These are phyloP conservation scores for Ailurus styani DNA, from an alignment of 2,113 vertebrate species.

Conservation along the genomic window DNA sequence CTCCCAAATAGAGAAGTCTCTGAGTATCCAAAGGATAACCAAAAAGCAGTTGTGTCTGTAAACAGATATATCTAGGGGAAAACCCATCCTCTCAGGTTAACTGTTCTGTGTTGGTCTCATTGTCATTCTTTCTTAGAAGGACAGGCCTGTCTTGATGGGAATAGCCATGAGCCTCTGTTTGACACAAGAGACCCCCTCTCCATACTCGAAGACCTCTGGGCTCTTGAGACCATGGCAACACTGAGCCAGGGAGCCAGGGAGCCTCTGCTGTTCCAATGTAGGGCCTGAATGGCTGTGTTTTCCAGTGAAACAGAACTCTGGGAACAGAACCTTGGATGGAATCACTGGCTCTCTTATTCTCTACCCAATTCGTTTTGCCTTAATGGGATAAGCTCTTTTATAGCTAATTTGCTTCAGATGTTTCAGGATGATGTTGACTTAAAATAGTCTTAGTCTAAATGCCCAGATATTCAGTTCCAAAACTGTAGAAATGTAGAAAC, in stretches of 20 bases:
- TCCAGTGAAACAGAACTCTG: background rate
- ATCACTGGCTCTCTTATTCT: background rate
- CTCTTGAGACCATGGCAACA: background rate
- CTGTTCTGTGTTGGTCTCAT: background rate
- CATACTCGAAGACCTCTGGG: background rate
- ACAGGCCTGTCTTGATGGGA: background rate
- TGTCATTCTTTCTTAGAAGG: background rate
- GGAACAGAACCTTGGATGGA: background rate
- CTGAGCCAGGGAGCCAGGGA: background rate
- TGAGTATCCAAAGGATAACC: background rate
- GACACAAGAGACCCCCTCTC: background rate
- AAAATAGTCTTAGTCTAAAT: background rate
- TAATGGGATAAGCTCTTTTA: background rate
- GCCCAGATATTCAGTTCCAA: background rate
- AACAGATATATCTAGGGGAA: background rate
- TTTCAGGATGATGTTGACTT: background rate
- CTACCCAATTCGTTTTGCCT: background rate
- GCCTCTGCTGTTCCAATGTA: background rate
- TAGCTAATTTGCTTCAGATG: background rate
- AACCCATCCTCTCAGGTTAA: background rate
- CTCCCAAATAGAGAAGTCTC: background rate
- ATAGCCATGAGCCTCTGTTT: background rate
- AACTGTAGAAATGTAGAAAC: no score
- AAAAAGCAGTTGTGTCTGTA: background rate
- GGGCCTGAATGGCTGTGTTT: background rate